Evolutionary conservation across 2,113 vertebrate genomes (phyloP), one percentile per base, ranked within the genome.

Genomic region (Caloenas nicobarica): DNA sequence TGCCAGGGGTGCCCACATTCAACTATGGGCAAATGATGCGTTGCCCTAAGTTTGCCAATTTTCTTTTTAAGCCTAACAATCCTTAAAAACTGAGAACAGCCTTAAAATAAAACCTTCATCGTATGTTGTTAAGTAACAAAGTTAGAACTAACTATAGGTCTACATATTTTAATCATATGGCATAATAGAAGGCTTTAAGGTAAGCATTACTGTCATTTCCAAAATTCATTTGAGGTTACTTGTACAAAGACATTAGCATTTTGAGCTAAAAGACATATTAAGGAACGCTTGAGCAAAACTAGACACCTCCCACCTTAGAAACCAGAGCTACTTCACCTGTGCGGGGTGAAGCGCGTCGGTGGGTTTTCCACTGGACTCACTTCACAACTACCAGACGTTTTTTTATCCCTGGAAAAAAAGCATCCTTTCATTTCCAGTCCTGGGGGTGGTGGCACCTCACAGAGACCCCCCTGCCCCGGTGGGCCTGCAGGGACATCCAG

Each of bases 311-410:
- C 11, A 0, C 91, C 16, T 23, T 42, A 89, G 48, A 82, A 90
- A 86, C 18, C 4, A 0, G 34, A 87, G 64, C 85, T 89, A 61
- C 42, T 89, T 96, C 95, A 96, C 95, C 95, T 96, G 94, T 89
- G 91, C 61, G 5, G 89, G 87, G 70, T 76, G 89, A 97, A 93
- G 91, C 4, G 1, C 6, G n/a, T 81, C 56, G 84, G 57, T 60
- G 74, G 78, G 46, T 61, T 93, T 89, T 77, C 93, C 93, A 90
- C 79, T 22, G 82, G 88, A 70, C 93, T 95, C 89, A 62, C 95
- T 95, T 93, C 91, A 82, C 91, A 86, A 96, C 68, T 93, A 95
- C 79, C 89, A 93, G 82, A 71, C 71, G 46, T 77, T 88, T 76
- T 76, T 84, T 82, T 73, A 46, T 46, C 34, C 76, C 76, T 92